Base-by-base conservation (phyloP, 2,113 vertebrate species). In the Marcusenius ussheri region DNA sequence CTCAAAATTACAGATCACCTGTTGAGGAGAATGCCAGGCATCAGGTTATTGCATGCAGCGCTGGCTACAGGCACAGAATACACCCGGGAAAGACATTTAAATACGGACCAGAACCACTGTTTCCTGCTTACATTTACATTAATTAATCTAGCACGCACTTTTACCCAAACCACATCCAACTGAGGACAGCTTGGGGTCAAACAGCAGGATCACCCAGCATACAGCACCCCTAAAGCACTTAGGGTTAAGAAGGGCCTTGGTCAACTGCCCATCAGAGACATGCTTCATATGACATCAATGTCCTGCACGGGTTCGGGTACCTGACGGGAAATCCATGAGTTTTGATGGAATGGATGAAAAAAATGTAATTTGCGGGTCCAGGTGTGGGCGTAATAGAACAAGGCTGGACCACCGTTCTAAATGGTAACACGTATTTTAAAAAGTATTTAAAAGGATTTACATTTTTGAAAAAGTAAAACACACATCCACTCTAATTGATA, bases 1-100 rank as follows among this genome's bases (percentile, higher is more conserved):
- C 95, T 99, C 98, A 94, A 99, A 99, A 95, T 99, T 99, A 45
- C 98, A 97, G 94, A 97, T 96, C 89, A 99, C 98, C 98, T 99
- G 94, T 91, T 86, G 1, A 88, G 47, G 35, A 83, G 51, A n/a
- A 49, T 2, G 5, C 15, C 39, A 58, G 49, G n/a, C 24, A 6
- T 56, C 21, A 50, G 3, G 45, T 35, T 51, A 87, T 7, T 35
- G 15, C 49, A 87, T n/a, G 85, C 5, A 8, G 24, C 19, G 21
- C 35, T 10, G 45, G 19, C 31, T 42, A 35, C 77, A 83, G 77
- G 17, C 31, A 1, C 19, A 39, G 77, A 1, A 42, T 17, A 83
- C 39, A 35, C 19, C 39, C 21, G 77, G 62, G n/a, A 31, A 66
- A 27, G 58, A 11, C 74, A 42, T 39, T 15, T 21, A 42, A 83